Conservation (phyloP, 2,113 vertebrate genomes). For the Mesoclemmys tuberculata region DNA sequence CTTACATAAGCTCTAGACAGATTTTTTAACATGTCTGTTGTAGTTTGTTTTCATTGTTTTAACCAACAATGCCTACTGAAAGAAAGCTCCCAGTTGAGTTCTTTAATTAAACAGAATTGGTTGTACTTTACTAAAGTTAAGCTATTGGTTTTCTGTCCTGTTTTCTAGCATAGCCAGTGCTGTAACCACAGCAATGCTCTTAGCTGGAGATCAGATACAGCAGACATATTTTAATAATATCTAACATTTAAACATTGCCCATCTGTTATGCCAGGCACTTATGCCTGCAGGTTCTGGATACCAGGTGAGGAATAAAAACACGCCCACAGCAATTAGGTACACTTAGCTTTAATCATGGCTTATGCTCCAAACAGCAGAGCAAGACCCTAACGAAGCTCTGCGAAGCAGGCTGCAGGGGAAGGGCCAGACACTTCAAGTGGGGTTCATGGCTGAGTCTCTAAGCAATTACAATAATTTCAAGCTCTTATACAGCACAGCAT, state of each 20-base stretch:
- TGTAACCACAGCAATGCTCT: background rate
- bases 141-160: conserved; percentile 12
- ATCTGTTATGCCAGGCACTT: no score
- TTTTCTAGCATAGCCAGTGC: background rate
- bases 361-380: no score
- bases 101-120: background rate
- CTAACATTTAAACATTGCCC: background rate
- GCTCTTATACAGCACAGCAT: no score
- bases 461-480: no score
- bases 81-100: background rate
- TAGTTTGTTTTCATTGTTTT: background rate
- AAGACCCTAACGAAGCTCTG: no score
- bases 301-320: no score
- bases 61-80: background rate
- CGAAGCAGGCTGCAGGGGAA: no score
- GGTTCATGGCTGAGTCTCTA: no score
- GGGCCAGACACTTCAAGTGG: no score
- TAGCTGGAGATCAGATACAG: background rate
- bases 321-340: no score
- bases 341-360: no score
- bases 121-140: background rate
- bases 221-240: background rate
- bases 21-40: background rate
- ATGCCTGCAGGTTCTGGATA: no score
- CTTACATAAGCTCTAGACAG: background rate